Conservation (phyloP, 2,113 vertebrate genomes). For the Rhea pennata region DNA sequence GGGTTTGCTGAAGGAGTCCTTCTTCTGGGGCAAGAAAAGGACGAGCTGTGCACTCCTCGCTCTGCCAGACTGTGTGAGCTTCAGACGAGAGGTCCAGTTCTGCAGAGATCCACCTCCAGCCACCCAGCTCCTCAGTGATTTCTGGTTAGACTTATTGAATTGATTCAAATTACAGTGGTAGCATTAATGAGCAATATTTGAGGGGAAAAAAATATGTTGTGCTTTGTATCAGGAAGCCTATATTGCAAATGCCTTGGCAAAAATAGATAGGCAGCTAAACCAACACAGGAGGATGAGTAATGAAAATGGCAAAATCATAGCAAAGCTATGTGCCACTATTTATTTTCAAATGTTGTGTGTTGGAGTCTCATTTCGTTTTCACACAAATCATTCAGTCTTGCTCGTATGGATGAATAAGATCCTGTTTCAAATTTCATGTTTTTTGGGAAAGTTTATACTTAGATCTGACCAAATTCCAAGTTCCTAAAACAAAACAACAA, state of each 20-base stretch:
- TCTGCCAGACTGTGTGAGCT: background rate
- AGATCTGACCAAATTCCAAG: background rate
- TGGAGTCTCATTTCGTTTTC: constrained; percentile 3
- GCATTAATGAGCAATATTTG: background rate
- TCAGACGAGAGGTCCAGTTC: background rate
- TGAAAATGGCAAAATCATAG: background rate
- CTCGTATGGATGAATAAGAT: background rate
- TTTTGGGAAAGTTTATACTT: background rate
- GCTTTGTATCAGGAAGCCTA: background rate
- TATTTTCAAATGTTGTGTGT: background rate
- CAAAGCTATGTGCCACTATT: background rate
- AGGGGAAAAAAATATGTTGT: background rate
- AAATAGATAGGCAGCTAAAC: background rate
- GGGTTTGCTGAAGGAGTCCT: background rate
- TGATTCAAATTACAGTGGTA: background rate
- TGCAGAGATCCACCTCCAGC: background rate
- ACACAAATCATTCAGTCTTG: background rate
- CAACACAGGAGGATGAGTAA: background rate
- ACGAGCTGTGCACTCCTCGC: background rate
- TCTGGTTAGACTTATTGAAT: background rate
- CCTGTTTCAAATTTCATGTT: background rate
- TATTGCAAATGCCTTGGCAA: background rate
- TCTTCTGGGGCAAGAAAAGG: background rate
- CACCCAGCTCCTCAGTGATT: background rate
- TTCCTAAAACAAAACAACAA: background rate